phyloP scores from a whole-genome alignment of 2,113 vertebrate genomes.

The Erythrocercus mccallii region DNA sequence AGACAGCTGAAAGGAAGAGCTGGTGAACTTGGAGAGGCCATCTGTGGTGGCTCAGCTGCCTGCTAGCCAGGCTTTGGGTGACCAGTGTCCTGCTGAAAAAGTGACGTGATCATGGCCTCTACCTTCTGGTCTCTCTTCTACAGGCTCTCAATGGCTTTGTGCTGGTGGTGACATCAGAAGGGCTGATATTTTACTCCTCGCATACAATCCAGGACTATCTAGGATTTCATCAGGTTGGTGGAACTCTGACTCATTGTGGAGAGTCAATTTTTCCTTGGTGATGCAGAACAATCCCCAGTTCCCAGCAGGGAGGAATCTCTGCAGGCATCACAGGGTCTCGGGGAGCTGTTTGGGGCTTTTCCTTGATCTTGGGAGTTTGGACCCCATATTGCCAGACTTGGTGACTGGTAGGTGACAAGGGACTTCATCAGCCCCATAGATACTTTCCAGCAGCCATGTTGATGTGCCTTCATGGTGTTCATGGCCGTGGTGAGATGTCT shows the following conservation, averaged over 20 bases:
- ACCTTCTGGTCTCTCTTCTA: neutral
- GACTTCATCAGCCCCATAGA: neutral
- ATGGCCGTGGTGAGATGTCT: neutral
- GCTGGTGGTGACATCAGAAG: constrained; percentile 72
- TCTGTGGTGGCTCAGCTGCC: neutral
- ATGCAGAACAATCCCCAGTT: neutral
- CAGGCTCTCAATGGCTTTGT: constrained; percentile 79
- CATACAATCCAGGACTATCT: constrained; percentile 80
- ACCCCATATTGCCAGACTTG: rapidly evolving
- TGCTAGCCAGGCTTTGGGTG: neutral
- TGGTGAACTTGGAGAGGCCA: neutral
- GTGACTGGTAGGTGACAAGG: neutral
- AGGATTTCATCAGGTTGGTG: constrained; percentile 79
- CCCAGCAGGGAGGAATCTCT: neutral
- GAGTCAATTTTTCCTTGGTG: neutral
- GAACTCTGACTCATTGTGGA: neutral
- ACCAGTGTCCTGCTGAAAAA: neutral
- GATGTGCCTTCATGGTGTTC: neutral
- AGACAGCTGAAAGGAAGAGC: neutral
- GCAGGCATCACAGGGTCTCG: neutral
- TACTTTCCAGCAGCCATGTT: neutral
- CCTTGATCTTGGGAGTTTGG: neutral
- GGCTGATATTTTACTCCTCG: constrained; percentile 77
- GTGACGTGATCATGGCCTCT: rapidly evolving
- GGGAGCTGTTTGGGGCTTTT: neutral